Conservation (phyloP, 2,888 invertebrate species). For the Mythimna lalbum region DNA sequence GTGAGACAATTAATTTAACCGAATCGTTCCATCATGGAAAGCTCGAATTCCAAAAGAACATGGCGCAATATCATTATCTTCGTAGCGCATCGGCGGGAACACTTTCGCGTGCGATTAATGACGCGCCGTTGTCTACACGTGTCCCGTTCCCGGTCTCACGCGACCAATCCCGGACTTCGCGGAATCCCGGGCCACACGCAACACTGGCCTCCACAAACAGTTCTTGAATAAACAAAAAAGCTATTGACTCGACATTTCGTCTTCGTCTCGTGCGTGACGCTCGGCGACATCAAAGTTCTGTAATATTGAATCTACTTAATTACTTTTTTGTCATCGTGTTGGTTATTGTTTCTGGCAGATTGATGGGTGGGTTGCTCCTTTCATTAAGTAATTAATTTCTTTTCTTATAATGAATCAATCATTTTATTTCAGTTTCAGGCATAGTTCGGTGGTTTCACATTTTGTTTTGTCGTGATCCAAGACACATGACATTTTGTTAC, state of each 20-base stretch:
- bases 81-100: constrained; percentile 48
- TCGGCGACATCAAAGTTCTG: constrained; percentile 59
- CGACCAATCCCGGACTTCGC: constrained; percentile 66
- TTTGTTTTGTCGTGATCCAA: not conserved
- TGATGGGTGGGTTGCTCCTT: not conserved
- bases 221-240: constrained; percentile 63
- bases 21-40: constrained; percentile 24
- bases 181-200: constrained; percentile 70
- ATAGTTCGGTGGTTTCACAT: constrained; percentile 9
- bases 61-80: constrained; percentile 47
- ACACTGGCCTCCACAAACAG: constrained; percentile 63
- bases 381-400: not conserved
- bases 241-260: constrained; percentile 59
- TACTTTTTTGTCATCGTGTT: constrained; percentile 9
- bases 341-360: constrained; percentile 5
- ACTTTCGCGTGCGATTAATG: constrained; percentile 64
- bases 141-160: constrained; percentile 61
- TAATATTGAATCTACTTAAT: constrained; percentile 44
- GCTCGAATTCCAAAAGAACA: constrained; percentile 44
- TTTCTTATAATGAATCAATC: not conserved
- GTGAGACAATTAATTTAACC: constrained; percentile 31
- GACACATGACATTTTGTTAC: not conserved
- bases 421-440: constrained; percentile 1
- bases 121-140: constrained; percentile 60
- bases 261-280: constrained; percentile 45